Base-by-base conservation (phyloP, 1,140 invertebrate species). In the Drosophila rufa region DNA sequence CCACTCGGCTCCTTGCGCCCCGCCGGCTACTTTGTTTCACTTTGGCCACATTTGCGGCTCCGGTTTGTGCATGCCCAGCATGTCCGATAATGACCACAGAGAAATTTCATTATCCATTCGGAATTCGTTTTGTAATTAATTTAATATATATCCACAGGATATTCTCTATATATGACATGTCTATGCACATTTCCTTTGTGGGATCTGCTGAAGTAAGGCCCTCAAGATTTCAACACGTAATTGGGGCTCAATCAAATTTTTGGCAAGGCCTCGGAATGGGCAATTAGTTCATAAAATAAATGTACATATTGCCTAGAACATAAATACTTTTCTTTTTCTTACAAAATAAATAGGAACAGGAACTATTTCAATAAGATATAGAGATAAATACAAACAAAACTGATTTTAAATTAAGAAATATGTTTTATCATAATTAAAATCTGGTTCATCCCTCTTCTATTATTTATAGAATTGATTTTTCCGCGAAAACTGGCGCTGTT, bases 111-210 rank as follows among this genome's bases (percentile, higher is more conserved):
- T 87, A 84, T 89, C 84, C 85, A 90, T 87, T 84, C 80, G 80
- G 64, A 83, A 79, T 90, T 90, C 84, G 84, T 87, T 78, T 79
- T 84, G 84, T 87, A 87, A 87, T 87, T 87, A 87, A 87, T 90
- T 87, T 84, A 89, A 89, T 89, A 90, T 85, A 85, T 80, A 90
- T 70, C 75, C 60, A 65, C 55, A 76, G 74, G 55, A 76, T 76
- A 57, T 58, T 56, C 69, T 74, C 69, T 51, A 53, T 65, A 58
- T 58, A 75, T 73, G 45, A 33, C 30, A 38, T 59, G 30, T 70
- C 71, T 15, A 51, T 46, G 27, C 12, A 59, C 45, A 45, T 55
- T 33, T 50, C 42, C 69, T 73, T 56, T 45, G 19, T 48, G 8
- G 48, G 48, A n/a, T 43, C n/a, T 25, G 15, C 48, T 27, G 15